These are phyloP conservation scores for Lateolabrax maculatus DNA, from an alignment of 2,797 vertebrate species.

Conservation along the genomic window DNA sequence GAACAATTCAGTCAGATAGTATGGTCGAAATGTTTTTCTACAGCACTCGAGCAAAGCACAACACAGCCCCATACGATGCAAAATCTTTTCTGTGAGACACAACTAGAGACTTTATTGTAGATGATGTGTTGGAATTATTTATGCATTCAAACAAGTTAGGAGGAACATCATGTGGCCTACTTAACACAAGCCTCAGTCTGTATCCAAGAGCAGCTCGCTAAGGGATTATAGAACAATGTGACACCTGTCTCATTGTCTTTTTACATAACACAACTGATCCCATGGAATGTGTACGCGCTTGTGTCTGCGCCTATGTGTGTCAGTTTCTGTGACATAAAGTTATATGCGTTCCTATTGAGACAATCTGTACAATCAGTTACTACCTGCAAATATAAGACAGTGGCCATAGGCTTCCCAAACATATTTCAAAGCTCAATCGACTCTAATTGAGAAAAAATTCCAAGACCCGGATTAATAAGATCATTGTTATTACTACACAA, in stretches of 20 bases:
- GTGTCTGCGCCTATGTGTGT: slow-evolving; percentile 16
- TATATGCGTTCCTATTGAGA: slow-evolving; percentile 2
- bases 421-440: background rate
- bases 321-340: slow-evolving; percentile 7
- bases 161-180: slow-evolving; percentile 61
- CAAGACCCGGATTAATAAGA: background rate
- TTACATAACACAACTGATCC: slow-evolving; percentile 71
- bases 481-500: background rate
- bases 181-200: slow-evolving; percentile 44
- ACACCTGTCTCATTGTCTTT: slow-evolving; percentile 71
- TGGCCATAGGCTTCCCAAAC: background rate
- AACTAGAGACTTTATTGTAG: slow-evolving; percentile 26
- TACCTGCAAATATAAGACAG: background rate
- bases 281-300: slow-evolving; percentile 14
- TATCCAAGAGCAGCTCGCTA: slow-evolving; percentile 45
- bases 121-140: slow-evolving; percentile 56
- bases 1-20: background rate
- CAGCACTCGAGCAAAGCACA: background rate
- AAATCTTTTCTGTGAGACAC: slow-evolving; percentile 10
- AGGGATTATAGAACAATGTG: slow-evolving; percentile 78
- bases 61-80: background rate
- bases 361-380: background rate
- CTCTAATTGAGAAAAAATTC: background rate
- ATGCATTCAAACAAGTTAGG: slow-evolving; percentile 50
- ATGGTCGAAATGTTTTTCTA: slow-evolving; percentile 11